Evolutionary conservation across 1,140 invertebrate genomes (phyloP).

Genomic region (Babylonia areolata): DNA sequence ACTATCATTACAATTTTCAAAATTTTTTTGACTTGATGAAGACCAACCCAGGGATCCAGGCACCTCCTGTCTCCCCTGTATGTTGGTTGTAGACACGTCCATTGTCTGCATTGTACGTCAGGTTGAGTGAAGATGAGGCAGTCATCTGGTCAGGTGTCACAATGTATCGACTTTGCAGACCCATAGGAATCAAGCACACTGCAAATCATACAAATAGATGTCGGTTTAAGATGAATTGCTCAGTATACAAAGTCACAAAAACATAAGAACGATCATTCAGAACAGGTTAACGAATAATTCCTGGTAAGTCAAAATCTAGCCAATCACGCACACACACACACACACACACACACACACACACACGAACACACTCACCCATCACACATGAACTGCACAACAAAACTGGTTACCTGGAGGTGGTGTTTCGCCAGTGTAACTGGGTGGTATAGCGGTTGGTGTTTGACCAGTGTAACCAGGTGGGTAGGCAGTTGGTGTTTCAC

Average conservation of each 20-base stretch:
- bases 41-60: slow-evolving; percentile 55
- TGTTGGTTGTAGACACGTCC: slow-evolving; percentile 53
- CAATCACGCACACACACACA: slow-evolving; percentile 11
- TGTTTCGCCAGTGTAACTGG: background rate
- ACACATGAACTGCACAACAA: background rate
- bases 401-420: slow-evolving; percentile 5
- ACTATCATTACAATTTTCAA: no score
- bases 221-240: no score
- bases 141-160: slow-evolving; percentile 56
- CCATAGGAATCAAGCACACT: slow-evolving; percentile 62
- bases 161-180: slow-evolving; percentile 51
- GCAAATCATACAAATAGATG: background rate
- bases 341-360: slow-evolving; percentile 13
- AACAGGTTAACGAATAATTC: no score
- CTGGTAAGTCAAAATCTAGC: no score
- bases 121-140: slow-evolving; percentile 49
- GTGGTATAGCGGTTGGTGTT: slow-evolving; percentile 8
- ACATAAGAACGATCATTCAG: background rate
- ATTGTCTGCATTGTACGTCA: slow-evolving; percentile 33
- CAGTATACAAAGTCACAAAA: background rate
- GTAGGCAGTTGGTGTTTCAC: slow-evolving; percentile 20
- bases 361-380: background rate
- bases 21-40: no score
- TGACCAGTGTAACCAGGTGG: background rate
- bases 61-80: slow-evolving; percentile 28